These are phyloP conservation scores for Ormyrus nitidulus DNA, from an alignment of 2,888 invertebrate genomes.

Conservation along the genomic window DNA sequence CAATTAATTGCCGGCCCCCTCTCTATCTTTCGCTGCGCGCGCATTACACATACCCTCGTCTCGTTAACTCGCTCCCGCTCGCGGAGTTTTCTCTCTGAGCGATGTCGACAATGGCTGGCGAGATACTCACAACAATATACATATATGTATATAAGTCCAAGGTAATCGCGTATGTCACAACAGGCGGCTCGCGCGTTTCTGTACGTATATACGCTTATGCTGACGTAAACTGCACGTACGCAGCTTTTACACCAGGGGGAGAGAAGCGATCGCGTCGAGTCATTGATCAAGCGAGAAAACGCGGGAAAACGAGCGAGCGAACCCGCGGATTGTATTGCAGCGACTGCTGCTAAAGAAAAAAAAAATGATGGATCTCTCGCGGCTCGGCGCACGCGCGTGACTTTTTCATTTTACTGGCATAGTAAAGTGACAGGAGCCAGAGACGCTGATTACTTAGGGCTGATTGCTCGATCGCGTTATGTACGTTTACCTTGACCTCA, in stretches of 20 bases:
- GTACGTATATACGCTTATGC: background rate
- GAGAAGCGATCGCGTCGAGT: slow-evolving; percentile 23
- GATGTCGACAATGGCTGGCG: slow-evolving; percentile 58
- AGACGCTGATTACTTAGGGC: slow-evolving; percentile 24
- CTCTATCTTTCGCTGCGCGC: background rate
- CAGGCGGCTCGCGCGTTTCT: slow-evolving; percentile 21
- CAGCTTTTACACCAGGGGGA: background rate
- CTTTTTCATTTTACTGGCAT: slow-evolving; percentile 22
- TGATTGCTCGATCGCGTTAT: slow-evolving; percentile 22
- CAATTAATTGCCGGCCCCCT: slow-evolving; percentile 39
- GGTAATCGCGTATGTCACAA: slow-evolving; percentile 74
- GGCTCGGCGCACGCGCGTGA: background rate
- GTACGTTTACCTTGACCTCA: slow-evolving; percentile 28
- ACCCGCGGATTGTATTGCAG: slow-evolving; percentile 25
- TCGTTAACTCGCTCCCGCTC: slow-evolving; percentile 24
- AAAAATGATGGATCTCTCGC: slow-evolving; percentile 35
- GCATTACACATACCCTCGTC: slow-evolving; percentile 14
- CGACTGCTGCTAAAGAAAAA: background rate
- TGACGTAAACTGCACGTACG: background rate
- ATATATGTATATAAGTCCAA: slow-evolving; percentile 67
- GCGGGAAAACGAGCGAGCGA: slow-evolving; percentile 37
- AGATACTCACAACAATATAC: slow-evolving; percentile 24
- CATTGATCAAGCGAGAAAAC: slow-evolving; percentile 49
- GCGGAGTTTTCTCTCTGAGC: slow-evolving; percentile 15
- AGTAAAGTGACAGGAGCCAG: slow-evolving; percentile 37